A percentile compares a stretch with the other conserved stretches of the same genome.
phyloP scores from a whole-genome alignment of 2,888 invertebrate genomes.

The Gymnocheta viridis region DNA sequence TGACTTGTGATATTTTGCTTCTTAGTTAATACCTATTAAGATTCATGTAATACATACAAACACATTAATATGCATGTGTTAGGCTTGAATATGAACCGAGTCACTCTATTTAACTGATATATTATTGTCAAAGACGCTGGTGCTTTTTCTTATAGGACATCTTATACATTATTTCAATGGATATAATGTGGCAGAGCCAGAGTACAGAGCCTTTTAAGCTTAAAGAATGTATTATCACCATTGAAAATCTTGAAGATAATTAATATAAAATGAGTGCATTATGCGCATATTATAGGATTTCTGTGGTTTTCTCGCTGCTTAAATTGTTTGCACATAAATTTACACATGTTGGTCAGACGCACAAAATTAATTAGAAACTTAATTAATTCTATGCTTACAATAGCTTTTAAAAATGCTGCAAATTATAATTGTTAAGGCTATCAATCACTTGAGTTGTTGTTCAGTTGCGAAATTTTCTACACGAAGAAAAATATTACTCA shows the following conservation, averaged over 20 bases:
- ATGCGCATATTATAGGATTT: no score
- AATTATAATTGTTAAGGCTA: no score
- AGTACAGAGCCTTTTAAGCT: neutral
- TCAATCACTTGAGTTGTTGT: no score
- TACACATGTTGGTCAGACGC: no score
- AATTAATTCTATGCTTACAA: no score
- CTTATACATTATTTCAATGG: neutral
- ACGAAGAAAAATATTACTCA: no score
- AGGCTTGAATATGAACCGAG: neutral
- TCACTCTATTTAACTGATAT: neutral
- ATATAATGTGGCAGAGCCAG: conserved; percentile 13
- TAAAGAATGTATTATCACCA: neutral
- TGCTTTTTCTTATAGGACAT: neutral
- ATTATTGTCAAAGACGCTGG: neutral
- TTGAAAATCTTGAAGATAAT: neutral
- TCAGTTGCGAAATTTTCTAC: no score
- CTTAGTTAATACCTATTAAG: neutral
- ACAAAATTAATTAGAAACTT: no score
- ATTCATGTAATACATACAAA: neutral
- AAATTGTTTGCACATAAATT: no score
- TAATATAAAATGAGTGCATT: no score
- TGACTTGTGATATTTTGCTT: conserved; percentile 37
- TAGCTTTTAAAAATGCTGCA: no score
- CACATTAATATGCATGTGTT: neutral
- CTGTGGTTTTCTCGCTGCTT: no score